Evolutionary conservation across 2,113 vertebrate genomes (phyloP).

Genomic region (Scolopax mira): DNA sequence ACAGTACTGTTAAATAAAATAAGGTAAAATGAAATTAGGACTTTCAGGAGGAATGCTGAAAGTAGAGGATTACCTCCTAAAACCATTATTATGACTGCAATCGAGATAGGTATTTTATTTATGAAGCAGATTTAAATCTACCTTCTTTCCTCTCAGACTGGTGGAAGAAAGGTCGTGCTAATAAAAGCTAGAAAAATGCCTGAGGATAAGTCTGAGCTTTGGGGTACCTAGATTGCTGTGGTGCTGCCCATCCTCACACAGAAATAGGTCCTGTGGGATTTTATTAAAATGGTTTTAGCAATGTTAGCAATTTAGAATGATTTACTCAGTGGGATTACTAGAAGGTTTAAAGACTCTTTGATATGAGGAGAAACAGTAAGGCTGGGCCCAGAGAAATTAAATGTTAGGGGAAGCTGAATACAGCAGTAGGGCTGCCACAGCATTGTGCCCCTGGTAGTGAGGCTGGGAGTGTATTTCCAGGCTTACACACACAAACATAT

Average conservation of each 20-base stretch:
- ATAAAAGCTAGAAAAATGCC: not conserved
- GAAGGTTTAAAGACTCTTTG: not conserved
- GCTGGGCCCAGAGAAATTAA: not conserved
- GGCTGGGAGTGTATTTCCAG: not conserved
- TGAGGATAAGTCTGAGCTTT: not conserved
- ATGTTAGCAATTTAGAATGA: no score
- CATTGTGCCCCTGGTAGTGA: not conserved
- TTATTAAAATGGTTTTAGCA: not conserved
- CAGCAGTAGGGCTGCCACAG: not conserved
- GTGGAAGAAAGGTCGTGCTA: not conserved
- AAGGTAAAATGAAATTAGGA: not conserved
- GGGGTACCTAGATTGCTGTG: not conserved
- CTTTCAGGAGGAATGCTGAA: not conserved
- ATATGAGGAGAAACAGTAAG: not conserved
- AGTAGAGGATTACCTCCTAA: not conserved
- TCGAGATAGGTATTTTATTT: not conserved
- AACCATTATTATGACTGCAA: not conserved
- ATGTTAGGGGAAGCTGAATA: not conserved
- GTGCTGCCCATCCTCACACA: not conserved
- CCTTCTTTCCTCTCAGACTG: not conserved
- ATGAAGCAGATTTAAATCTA: not conserved
- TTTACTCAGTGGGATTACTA: not conserved
- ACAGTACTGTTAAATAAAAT: not conserved
- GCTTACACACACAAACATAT: not conserved
- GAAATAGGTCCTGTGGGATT: not conserved